Evolutionary conservation across 2,888 invertebrate genomes (phyloP).

Genomic region (Sclerodermus sp.): DNA sequence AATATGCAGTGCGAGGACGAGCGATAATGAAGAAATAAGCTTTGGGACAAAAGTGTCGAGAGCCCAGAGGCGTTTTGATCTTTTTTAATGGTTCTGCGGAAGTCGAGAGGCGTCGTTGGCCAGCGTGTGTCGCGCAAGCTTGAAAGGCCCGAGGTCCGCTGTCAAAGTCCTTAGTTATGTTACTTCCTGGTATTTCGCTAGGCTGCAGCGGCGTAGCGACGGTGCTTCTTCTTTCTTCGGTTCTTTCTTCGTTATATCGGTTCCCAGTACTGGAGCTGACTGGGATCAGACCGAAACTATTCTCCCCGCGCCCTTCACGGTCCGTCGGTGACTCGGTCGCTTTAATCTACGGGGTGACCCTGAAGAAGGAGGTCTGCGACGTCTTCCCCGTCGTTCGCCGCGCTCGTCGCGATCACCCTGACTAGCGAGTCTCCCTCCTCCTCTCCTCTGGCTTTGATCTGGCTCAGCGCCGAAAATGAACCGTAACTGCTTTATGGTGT

Average conservation of each 20-base stretch:
- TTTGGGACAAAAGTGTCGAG: background rate
- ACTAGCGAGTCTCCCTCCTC: background rate
- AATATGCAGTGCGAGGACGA: no score
- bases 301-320: conserved; percentile 13
- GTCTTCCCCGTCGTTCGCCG: background rate
- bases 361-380: background rate
- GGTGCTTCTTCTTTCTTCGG: conserved; percentile 7
- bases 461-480: no score
- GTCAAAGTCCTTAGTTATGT: conserved; percentile 25
- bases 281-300: conserved; percentile 3
- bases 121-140: conserved; percentile 1
- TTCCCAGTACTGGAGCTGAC: conserved; percentile 29
- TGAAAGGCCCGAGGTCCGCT: conserved; percentile 1
- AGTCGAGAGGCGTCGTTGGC: conserved; percentile 3
- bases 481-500: no score
- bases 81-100: background rate
- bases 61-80: background rate
- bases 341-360: conserved; percentile 1
- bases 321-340: conserved; percentile 12
- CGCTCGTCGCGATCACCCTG: no score
- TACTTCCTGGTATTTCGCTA: conserved; percentile 35
- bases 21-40: no score
- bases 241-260: conserved; percentile 24
- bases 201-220: conserved; percentile 11
- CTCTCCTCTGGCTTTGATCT: conserved; percentile 1